phyloP scores from a whole-genome alignment of 2,113 vertebrate genomes.

The Uria aalge region DNA sequence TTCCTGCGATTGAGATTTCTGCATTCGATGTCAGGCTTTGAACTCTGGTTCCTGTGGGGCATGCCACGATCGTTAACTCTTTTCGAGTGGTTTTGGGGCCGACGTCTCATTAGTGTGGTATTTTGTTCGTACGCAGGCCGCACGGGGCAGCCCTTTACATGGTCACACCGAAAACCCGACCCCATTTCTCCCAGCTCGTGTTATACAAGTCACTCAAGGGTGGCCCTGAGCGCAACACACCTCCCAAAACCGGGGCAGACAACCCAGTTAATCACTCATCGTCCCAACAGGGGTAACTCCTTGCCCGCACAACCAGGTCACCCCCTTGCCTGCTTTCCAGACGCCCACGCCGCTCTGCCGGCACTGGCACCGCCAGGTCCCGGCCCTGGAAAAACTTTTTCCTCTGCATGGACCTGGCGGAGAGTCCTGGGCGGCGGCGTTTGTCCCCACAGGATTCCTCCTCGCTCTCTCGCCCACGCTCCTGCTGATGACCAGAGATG shows the following conservation, averaged over 20 bases:
- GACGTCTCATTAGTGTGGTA: accelerated
- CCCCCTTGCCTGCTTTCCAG: neutral
- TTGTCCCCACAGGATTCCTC: neutral
- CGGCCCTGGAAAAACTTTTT: neutral
- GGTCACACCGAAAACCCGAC: neutral
- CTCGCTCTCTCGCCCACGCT: accelerated
- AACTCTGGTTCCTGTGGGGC: neutral
- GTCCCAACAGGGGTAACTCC: neutral
- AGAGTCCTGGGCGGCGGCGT: neutral
- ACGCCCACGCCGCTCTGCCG: accelerated
- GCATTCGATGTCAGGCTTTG: neutral
- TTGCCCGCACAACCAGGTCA: neutral
- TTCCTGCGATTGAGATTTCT: neutral
- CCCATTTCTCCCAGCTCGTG: accelerated
- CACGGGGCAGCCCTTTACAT: neutral
- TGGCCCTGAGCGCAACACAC: neutral
- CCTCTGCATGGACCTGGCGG: accelerated
- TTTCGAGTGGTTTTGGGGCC: neutral
- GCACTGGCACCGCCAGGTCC: neutral
- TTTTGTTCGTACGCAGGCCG: accelerated
- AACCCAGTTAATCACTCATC: accelerated
- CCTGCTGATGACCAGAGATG: neutral
- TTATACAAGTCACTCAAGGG: accelerated
- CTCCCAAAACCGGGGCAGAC: neutral
- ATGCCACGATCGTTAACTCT: accelerated